Base-by-base conservation (phyloP, 2,888 invertebrate species). In the Plebejus melissa region DNA sequence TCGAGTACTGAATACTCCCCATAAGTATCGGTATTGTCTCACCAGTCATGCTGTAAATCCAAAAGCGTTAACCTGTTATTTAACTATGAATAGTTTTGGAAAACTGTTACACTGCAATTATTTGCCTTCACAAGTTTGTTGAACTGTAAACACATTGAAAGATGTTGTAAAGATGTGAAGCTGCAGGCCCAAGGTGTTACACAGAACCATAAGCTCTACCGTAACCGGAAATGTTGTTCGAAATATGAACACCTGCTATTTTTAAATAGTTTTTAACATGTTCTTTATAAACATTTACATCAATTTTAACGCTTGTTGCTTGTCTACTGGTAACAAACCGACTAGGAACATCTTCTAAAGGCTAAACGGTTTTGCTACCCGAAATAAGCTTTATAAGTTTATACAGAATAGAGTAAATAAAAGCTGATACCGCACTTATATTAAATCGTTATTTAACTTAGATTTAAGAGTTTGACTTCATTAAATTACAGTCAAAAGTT, bases 141-240 rank as follows among this genome's bases (percentile, higher is more conserved):
- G 89, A 90, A 90, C 90, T 82, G 84, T 88, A 86, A 87, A 88
- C 88, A 87, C 79, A 82, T 83, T 89, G 91, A 91, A 89, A 90
- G 91, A 91, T 88, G 84, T 85, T 85, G 84, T 85, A 87, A 90
- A 92, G 90, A 90, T 86, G 88, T 85, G 78, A 82, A 82, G 80
- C 78, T 81, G 80, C 81, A 79, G 83, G 80, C 81, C 75, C n/a
- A 58, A 22, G 57, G 75, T 57, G 46, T 16, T 71, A 71, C 71
- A 57, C 58, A 32, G 32, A 65, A 32, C 32, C 65, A 65, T 65
- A 65, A 65, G n/a, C 22, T 57, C 54, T 41, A 57, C 75, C n/a
- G 54, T 69, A 41, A 70, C 75, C 70, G 75, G 75, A 75, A 70
- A 75, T 70, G 58, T 54, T 38, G 38, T 36, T 57, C 41, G 32